Conservation (phyloP, 1,140 invertebrate genomes). For the Bombus cullumanus region DNA sequence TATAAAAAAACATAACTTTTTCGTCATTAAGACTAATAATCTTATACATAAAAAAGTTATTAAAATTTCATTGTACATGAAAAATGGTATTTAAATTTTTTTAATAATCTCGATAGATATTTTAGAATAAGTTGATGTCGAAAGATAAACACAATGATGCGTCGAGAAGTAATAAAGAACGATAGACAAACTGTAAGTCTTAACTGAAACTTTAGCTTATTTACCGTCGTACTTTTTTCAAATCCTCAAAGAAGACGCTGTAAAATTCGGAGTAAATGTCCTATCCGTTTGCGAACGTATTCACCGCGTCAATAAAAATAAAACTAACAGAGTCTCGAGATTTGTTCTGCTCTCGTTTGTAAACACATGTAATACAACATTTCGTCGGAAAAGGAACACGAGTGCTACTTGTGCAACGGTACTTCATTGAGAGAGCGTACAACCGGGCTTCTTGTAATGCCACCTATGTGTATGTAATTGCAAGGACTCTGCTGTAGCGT, state of each 20-base stretch:
- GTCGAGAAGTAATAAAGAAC: neutral
- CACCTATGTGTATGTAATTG: constrained; percentile 38
- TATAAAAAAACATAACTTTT: too few relatives aligned
- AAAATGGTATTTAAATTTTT: too few relatives aligned
- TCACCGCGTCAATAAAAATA: constrained; percentile 24
- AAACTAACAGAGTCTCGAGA: constrained; percentile 23
- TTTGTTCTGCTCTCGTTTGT: constrained; percentile 32
- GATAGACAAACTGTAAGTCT: neutral
- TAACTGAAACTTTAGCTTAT: neutral
- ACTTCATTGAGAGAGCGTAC: constrained; percentile 43
- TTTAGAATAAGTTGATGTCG: too few relatives aligned
- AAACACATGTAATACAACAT: constrained; percentile 36
- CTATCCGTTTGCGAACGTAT: neutral
- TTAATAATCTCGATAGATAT: too few relatives aligned
- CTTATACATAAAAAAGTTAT: too few relatives aligned
- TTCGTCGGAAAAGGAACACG: constrained; percentile 33
- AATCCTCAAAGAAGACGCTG: neutral
- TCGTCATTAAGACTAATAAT: too few relatives aligned
- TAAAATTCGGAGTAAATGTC: neutral
- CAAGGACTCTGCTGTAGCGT: constrained; percentile 45
- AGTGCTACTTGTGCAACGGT: neutral
- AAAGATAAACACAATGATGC: neutral
- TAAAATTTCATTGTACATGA: too few relatives aligned
- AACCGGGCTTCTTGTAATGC: constrained; percentile 38
- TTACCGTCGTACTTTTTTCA: neutral